Evolutionary conservation across 2,797 vertebrate species (phyloP).

Genomic region (Takifugu rubripes): DNA sequence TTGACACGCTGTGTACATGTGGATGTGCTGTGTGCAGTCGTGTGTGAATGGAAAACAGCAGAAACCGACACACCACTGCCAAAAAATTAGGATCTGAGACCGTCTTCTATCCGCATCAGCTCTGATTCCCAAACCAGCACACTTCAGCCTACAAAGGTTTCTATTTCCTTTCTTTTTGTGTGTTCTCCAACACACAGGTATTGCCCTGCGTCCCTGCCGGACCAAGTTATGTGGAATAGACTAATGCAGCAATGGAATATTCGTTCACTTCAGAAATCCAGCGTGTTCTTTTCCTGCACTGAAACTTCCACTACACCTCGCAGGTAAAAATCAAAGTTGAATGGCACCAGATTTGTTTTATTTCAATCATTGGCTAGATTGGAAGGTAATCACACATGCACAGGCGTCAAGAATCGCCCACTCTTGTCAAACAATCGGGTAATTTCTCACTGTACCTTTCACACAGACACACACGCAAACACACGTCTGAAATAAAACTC

Average conservation of each 20-base stretch:
- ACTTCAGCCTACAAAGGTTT: conserved; percentile 46
- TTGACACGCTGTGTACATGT: conserved; percentile 9
- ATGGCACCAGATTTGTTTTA: too few relatives aligned
- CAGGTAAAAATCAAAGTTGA: too few relatives aligned
- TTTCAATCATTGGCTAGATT: too few relatives aligned
- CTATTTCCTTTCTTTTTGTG: conserved; percentile 24
- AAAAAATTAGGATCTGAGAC: conserved; percentile 21
- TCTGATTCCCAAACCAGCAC: conserved; percentile 32
- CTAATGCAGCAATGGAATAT: too few relatives aligned
- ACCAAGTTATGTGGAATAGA: neutral
- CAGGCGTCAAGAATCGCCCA: too few relatives aligned
- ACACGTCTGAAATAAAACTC: conserved; percentile 9
- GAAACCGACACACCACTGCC: conserved; percentile 5
- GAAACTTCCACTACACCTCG: too few relatives aligned
- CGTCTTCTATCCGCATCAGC: conserved; percentile 12
- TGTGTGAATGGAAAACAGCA: neutral
- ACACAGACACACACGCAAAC: conserved; percentile 15
- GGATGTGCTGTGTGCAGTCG: neutral
- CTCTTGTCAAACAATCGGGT: neutral
- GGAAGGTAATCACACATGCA: too few relatives aligned
- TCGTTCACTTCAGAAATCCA: too few relatives aligned
- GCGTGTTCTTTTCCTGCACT: too few relatives aligned
- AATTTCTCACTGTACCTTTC: conserved; percentile 10
- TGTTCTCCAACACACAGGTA: conserved; percentile 50
- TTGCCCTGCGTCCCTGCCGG: conserved; percentile 45